Evolutionary conservation across 2,888 invertebrate genomes (phyloP).

Genomic region (Eledone cirrhosa): DNA sequence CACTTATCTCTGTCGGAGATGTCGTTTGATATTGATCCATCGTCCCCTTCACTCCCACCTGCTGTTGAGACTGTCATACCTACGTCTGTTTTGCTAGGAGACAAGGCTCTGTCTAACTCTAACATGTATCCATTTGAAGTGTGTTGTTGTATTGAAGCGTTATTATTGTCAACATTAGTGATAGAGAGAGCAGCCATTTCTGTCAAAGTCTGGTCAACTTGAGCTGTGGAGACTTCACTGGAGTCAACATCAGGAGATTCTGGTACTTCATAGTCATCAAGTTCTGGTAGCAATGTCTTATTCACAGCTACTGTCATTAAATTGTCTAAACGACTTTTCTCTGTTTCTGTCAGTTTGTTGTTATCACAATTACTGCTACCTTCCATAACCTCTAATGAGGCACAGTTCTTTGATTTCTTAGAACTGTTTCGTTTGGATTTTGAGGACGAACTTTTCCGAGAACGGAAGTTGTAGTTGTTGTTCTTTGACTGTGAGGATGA

Average conservation of each 20-base stretch:
- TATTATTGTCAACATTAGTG: neutral
- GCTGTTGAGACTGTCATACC: neutral
- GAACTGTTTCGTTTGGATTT: neutral
- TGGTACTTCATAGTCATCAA: neutral
- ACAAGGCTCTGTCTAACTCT: too few species aligned
- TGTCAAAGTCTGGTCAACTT: neutral
- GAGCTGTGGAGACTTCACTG: neutral
- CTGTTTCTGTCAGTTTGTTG: neutral
- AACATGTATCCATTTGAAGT: too few species aligned
- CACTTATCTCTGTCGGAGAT: neutral
- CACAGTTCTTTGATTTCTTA: conserved; percentile 2
- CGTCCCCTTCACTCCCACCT: neutral
- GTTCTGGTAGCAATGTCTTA: neutral
- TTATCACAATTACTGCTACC: neutral
- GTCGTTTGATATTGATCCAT: neutral
- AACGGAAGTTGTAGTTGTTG: conserved; percentile 9
- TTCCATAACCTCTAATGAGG: neutral
- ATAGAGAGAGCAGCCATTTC: conserved; percentile 1
- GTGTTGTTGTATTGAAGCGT: too few species aligned
- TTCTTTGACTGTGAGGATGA: neutral
- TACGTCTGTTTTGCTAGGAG: too few species aligned
- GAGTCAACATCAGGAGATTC: neutral
- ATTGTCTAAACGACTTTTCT: neutral
- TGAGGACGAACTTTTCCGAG: neutral
- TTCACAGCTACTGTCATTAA: conserved; percentile 5